Evolutionary conservation across 2,888 invertebrate genomes (phyloP), one percentile per base, ranked within the genome.

Genomic region (Proisotoma minuta): DNA sequence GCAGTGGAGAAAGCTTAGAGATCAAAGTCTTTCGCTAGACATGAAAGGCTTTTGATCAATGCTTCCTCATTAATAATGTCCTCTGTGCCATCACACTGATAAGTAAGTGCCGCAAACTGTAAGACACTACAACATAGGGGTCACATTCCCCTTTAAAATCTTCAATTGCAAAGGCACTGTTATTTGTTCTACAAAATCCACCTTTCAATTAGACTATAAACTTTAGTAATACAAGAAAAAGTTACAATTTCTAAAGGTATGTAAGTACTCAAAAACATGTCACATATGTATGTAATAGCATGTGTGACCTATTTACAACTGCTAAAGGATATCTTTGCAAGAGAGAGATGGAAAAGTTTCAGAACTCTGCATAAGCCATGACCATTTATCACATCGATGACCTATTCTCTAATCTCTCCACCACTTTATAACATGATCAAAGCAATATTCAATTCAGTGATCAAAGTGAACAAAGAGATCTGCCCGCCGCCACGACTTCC

Each of bases 31-130:
- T 69, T 69, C 64, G 59, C 68, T 28, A 62, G 68, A 72, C 72
- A 70, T 72, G 69, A 72, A 72, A 72, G 70, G 69, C 70, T 70
- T 72, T 72, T 72, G 68, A 72, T 72, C 72, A 72, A 72, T 72
- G 69, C 70, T 68, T 70, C 70, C 72, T 72, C 72, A 72, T 72
- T 72, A 72, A 72, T 72, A 72, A 72, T 72, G 70, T 72, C 70
- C 70, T 70, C 66, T 70, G 69, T 70, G 70, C 69, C 67, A 70
- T 69, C 63, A 72, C 72, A 72, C 68, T 72, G 69, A 70, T 69
- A 68, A 72, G 68, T 68, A 69, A 34, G 15, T 15, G 34, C 34
- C 34, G 34, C 34, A n/a, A n/a, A n/a, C n/a, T n/a, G n/a, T n/a
- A n/a, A n/a, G n/a, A n/a, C n/a, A 64, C 64, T 58, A 64, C 8